Conservation (phyloP, 2,888 invertebrate species). For the Diaprepes abbreviatus region DNA sequence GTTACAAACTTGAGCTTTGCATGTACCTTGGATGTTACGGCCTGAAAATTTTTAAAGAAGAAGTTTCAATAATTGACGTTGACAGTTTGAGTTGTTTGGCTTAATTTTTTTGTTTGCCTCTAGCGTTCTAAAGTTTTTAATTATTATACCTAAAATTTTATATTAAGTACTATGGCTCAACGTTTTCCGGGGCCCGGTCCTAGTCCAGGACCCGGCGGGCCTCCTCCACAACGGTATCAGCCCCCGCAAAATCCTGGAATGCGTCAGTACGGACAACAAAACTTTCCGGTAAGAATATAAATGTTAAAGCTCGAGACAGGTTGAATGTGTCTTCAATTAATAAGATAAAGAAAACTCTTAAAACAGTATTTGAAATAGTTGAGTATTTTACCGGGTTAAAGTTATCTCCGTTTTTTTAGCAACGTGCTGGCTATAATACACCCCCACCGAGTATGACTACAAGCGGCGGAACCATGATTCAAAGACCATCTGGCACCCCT, state of each 20-base stretch:
- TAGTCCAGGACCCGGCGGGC: constrained; percentile 70
- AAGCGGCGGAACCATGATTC: constrained; percentile 72
- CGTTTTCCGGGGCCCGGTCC: constrained; percentile 72
- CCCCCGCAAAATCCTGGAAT: constrained; percentile 77
- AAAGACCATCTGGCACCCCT: constrained; percentile 71
- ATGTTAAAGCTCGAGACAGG: no score
- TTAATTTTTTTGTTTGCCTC: background rate
- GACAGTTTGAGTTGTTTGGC: background rate
- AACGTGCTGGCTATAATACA: constrained; percentile 73
- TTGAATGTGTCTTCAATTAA: no score
- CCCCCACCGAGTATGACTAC: constrained; percentile 74
- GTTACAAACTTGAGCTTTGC: no score
- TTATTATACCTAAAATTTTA: background rate
- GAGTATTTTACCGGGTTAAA: background rate
- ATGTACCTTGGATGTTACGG: no score
- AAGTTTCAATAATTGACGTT: background rate
- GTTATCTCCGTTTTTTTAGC: constrained; percentile 48
- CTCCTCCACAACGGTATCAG: constrained; percentile 73
- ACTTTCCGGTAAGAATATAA: constrained; percentile 77
- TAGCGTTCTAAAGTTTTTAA: background rate
- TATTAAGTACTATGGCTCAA: constrained; percentile 69
- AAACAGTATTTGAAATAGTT: background rate
- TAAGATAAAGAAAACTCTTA: no score
- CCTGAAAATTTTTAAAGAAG: background rate
- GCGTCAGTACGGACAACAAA: constrained; percentile 80